phyloP scores from a whole-genome alignment of 1,140 invertebrate species.

The Octopus bimaculoides region DNA sequence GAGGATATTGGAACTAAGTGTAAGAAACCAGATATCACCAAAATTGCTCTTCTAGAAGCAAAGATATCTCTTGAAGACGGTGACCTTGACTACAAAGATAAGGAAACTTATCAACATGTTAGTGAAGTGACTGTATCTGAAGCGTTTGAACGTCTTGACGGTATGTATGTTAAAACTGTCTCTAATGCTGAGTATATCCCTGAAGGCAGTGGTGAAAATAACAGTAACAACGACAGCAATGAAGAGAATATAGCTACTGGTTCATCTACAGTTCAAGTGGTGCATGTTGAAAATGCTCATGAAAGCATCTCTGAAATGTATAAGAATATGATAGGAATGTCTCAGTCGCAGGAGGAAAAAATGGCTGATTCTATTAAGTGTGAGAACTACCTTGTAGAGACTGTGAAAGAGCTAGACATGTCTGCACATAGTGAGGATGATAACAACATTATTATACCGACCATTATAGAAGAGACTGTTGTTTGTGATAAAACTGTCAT shows the following conservation, averaged over 20 bases:
- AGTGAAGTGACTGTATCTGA: neutral
- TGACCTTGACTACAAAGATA: neutral
- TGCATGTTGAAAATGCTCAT: neutral
- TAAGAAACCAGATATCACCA: neutral
- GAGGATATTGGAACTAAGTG: neutral
- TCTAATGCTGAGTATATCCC: neutral
- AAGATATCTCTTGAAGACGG: neutral
- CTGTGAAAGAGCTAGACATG: neutral
- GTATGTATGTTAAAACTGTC: neutral
- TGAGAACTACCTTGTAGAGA: neutral
- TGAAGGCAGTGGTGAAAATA: neutral
- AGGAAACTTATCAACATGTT: neutral
- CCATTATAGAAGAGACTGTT: slow-evolving; percentile 2
- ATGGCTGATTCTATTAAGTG: neutral
- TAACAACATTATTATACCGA: neutral
- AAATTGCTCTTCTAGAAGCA: neutral
- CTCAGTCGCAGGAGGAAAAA: neutral
- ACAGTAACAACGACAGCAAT: neutral
- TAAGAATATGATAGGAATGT: neutral
- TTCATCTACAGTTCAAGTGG: neutral
- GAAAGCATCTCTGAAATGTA: neutral
- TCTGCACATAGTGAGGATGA: slow-evolving; percentile 11
- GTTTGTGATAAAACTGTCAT: neutral
- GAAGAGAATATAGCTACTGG: neutral
- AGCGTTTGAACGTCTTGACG: neutral